These are phyloP conservation scores for Caretta caretta DNA, from an alignment of 2,113 vertebrate genomes.

Conservation along the genomic window DNA sequence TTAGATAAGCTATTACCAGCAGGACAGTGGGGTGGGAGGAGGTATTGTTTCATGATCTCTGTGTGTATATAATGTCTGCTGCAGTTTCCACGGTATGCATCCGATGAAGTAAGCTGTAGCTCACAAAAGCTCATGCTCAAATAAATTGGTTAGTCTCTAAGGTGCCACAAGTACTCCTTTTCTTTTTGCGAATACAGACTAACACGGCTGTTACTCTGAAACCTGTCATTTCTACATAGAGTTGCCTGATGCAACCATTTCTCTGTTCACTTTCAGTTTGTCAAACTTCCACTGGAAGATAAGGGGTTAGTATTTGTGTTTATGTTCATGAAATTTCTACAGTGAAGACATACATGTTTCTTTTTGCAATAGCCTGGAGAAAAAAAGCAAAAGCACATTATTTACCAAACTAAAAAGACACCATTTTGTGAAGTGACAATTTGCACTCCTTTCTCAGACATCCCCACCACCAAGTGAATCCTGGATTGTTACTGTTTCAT, in stretches of 20 bases:
- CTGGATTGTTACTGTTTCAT: neutral
- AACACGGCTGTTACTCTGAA: too few relatives aligned
- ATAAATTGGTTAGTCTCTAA: too few relatives aligned
- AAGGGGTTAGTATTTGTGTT: constrained; percentile 7
- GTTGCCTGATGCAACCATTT: neutral
- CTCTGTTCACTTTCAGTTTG: neutral
- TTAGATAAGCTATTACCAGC: too few relatives aligned
- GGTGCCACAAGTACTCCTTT: too few relatives aligned
- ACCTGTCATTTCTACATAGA: neutral
- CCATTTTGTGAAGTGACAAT: neutral
- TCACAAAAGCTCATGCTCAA: too few relatives aligned
- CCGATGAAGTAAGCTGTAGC: too few relatives aligned
- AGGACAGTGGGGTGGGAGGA: too few relatives aligned
- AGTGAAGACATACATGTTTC: constrained; percentile 23
- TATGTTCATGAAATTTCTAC: constrained; percentile 46
- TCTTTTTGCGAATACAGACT: too few relatives aligned
- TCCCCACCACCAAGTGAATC: neutral
- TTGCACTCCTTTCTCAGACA: neutral
- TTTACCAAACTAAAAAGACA: constrained; percentile 15
- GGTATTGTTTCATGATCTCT: too few relatives aligned
- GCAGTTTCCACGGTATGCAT: too few relatives aligned
- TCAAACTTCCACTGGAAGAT: constrained; percentile 4
- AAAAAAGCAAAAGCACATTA: constrained; percentile 13
- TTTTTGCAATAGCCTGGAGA: constrained; percentile 38
- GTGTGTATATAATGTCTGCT: too few relatives aligned